Evolutionary conservation across 2,888 invertebrate genomes (phyloP).

Genomic region (Drosophila mayaguana): DNA sequence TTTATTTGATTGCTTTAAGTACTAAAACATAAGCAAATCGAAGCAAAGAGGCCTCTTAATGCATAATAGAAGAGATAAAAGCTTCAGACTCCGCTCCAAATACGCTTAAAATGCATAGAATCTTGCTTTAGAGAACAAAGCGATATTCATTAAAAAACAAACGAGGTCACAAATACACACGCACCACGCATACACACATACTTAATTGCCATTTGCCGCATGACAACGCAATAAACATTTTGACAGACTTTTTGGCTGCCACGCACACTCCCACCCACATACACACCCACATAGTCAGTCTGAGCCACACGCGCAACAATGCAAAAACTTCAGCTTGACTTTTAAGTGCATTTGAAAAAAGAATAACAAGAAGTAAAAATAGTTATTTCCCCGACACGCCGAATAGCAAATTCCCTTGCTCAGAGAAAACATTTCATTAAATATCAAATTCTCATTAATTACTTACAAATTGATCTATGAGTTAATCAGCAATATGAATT

Average conservation of each 20-base stretch:
- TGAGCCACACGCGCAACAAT: constrained; percentile 37
- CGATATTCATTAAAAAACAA: not conserved
- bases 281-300: constrained; percentile 13
- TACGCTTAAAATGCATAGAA: not conserved
- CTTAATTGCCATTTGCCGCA: constrained; percentile 39
- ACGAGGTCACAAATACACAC: not conserved
- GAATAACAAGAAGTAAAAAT: constrained; percentile 11
- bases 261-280: constrained; percentile 4
- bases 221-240: constrained; percentile 45
- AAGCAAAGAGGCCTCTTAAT: not conserved
- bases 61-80: not conserved
- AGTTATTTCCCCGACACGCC: not conserved
- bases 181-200: constrained; percentile 1
- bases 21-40: not conserved
- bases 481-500: not conserved
- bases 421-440: not conserved
- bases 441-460: not conserved
- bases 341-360: constrained; percentile 47
- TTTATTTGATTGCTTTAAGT: constrained; percentile 37
- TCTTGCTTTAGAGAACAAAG: not conserved
- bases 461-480: not conserved
- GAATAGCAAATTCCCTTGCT: not conserved
- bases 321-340: constrained; percentile 44
- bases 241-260: constrained; percentile 41
- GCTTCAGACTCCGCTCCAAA: not conserved